These are phyloP conservation scores for Lophius piscatorius DNA, from an alignment of 2,113 vertebrate genomes.

Conservation along the genomic window DNA sequence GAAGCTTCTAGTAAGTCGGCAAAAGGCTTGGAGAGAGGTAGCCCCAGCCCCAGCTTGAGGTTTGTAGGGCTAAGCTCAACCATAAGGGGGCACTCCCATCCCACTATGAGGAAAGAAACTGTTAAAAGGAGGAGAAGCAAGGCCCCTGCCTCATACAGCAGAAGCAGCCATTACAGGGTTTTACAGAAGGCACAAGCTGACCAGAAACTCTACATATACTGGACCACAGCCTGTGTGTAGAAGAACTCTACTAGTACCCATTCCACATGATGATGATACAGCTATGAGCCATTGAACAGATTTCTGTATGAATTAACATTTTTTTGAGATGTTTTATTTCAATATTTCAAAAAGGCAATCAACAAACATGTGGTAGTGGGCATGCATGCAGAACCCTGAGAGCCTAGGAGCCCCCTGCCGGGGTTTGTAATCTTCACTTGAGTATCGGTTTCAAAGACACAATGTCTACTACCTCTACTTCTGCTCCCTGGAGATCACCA, in stretches of 20 bases:
- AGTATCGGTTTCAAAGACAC: slow-evolving; percentile 43
- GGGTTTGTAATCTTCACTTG: slow-evolving; percentile 33
- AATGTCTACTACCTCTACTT: slow-evolving; percentile 38
- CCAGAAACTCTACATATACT: slow-evolving; percentile 2
- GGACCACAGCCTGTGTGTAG: neutral
- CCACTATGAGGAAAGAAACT: slow-evolving; percentile 69
- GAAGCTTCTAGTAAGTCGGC: slow-evolving; percentile 21
- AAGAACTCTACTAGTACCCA: neutral
- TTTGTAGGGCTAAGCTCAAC: slow-evolving; percentile 75
- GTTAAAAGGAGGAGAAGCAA: slow-evolving; percentile 68
- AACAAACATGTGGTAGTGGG: too few species aligned
- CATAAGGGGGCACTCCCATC: slow-evolving; percentile 82
- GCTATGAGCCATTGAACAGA: neutral
- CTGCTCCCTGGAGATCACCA: slow-evolving; percentile 51
- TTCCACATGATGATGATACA: too few species aligned
- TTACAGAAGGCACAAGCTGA: slow-evolving; percentile 40
- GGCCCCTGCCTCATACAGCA: slow-evolving; percentile 67
- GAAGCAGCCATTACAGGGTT: slow-evolving; percentile 76
- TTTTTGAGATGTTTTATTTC: neutral
- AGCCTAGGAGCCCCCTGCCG: slow-evolving; percentile 32
- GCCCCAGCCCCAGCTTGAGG: slow-evolving; percentile 33
- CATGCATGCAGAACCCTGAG: slow-evolving; percentile 1
- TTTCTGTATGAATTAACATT: too few species aligned
- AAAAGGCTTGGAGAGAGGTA: slow-evolving; percentile 7
- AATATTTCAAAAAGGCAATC: slow-evolving; percentile 9